Base-by-base conservation (phyloP, 2,113 vertebrate species). In the Puntigrus tetrazona region DNA sequence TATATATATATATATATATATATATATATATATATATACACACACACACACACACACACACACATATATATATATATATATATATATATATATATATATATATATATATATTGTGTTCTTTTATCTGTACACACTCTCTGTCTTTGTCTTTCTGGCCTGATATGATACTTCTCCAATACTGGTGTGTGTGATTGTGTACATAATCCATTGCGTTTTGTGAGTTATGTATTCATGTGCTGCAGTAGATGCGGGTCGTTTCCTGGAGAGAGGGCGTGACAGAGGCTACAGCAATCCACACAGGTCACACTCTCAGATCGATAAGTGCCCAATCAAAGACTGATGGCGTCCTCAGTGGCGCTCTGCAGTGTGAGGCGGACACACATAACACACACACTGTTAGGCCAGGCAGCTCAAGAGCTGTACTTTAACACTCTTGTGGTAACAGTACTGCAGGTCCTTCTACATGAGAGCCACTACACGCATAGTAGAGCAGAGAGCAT, bases 261-360 rank as follows among this genome's bases (percentile, higher is more conserved):
- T 52, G 47, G 82, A 78, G 61, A 82, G 76, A 73, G 76, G 63
- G 27, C 61, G 80, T 78, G 70, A 83, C 76, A 86, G 76, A 83
- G 55, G 81, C 84, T 81, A 38, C 45, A 72, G 81, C 72, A 82
- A 84, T 86, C 86, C 78, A 88, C 84, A 86, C 82, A 88, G 78
- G 81, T 84, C 86, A 87, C 83, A 78, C 82, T 75, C 82, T 55
- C 73, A 87, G 74, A 86, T 87, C 86, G 75, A 86, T 84, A 83
- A 80, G 82, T 78, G 73, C 34, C 36, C 78, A 86, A 83, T 87
- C 86, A 89, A 76, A 87, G 86, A 78, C 78, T 78, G 85, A 86
- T 52, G 29, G 70, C 81, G 61, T 75, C 78, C 86, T 85, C 74
- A 77, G 41, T 76, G 50, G 67, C 74, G 43, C 31, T 67, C 78